Evolutionary conservation across 2,797 vertebrate genomes (phyloP).

Genomic region (Lithobates sylvaticus): DNA sequence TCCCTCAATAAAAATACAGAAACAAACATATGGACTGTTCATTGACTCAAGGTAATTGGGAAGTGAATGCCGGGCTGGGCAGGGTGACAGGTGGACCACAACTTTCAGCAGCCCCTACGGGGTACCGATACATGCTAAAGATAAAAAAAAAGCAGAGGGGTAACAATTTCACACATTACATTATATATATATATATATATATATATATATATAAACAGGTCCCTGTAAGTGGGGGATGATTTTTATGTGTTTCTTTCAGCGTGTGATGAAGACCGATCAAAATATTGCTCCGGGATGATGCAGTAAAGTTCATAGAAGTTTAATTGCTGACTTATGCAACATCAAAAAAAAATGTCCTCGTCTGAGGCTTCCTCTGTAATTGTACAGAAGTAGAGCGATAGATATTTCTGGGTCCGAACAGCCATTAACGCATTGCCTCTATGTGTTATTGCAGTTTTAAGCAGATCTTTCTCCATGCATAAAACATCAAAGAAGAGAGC

Average conservation of each 20-base stretch:
- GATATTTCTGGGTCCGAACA: neutral
- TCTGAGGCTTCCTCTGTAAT: neutral
- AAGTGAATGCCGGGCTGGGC: no score
- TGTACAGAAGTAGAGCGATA: neutral
- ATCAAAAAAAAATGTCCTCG: neutral
- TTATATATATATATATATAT: no score
- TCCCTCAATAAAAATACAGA: no score
- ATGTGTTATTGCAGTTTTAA: neutral
- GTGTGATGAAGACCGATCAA: neutral
- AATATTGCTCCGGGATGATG: neutral
- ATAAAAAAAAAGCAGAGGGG: neutral
- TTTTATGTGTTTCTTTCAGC: neutral
- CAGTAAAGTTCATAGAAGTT: neutral
- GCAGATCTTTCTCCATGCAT: constrained; percentile 4
- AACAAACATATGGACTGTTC: no score
- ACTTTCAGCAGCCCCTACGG: no score
- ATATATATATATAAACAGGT: neutral
- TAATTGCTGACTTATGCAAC: constrained; percentile 6
- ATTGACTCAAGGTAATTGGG: no score
- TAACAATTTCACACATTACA: neutral
- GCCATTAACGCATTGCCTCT: neutral
- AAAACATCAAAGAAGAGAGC: neutral
- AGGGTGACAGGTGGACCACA: no score
- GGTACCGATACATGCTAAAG: no score
- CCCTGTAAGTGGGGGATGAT: neutral